Evolutionary conservation across 2,888 invertebrate genomes (phyloP), one percentile per base, ranked within the genome.

Genomic region (Volucella inanis): DNA sequence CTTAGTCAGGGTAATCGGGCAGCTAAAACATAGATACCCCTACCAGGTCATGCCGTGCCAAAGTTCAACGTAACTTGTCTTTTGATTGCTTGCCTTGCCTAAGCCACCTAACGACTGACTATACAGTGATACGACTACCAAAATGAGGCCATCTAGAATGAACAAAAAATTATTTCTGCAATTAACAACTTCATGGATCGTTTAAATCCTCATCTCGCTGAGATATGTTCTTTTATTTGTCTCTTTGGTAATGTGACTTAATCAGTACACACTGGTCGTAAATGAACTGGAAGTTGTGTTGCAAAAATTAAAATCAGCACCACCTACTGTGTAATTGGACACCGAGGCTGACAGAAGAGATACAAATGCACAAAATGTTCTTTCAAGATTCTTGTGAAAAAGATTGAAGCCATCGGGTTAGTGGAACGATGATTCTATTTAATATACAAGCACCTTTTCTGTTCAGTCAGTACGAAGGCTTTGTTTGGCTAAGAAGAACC

Each of bases 401-500:
- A 65, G 43, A 76, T 68, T 77, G 52, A 77, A 62, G 41, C 70
- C 61, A 77, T 47, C 49, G 77, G 77, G 77, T 77, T 62, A 77
- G 70, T 77, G 62, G 70, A 70, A 70, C 77, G 77, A 62, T 77
- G 54, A 31, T 67, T 50, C 15, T 41, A 43, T 65, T 65, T 64
- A n/a, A n/a, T n/a, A n/a, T n/a, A 47, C 47, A 10, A 18, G 10
- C 6, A 31, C 31, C 50, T 52, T n/a, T 62, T 39, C 14, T 38
- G 31, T 45, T 62, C 45, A 52, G 39, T 45, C 45, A 12, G 45
- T 64, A 49, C 18, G 47, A 8, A 47, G 10, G 8, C 41, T n/a
- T 61, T 61, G 12, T 14, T 47, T 12, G 14, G 47, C 18, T 0
- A 49, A 43, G 22, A 55, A 75, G 57, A 75, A 61, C 64, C 10